phyloP scores from a whole-genome alignment of 2,888 invertebrate genomes.

The Leucophenga montana region DNA sequence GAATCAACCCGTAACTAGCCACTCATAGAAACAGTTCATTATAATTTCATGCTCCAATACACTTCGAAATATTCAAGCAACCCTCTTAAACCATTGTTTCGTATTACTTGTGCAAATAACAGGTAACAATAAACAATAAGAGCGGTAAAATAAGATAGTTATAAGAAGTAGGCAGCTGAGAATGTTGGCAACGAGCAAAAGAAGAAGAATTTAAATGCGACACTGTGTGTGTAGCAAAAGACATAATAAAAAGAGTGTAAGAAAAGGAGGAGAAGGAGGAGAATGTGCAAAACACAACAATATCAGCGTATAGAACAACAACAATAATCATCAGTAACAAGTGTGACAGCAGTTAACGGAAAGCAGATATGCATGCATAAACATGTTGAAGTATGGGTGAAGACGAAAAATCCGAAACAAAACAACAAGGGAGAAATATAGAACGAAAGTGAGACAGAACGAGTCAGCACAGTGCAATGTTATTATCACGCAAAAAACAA shows the following conservation, averaged over 20 bases:
- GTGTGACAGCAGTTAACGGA: slow-evolving; percentile 65
- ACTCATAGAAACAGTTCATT: no score
- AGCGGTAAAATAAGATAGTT: slow-evolving; percentile 39
- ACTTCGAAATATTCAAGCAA: no score
- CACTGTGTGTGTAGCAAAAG: neutral
- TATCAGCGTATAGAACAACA: slow-evolving; percentile 18
- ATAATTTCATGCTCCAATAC: no score
- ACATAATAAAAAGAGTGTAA: neutral
- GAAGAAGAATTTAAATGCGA: slow-evolving; percentile 31
- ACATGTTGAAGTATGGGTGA: neutral
- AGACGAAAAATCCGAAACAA: neutral
- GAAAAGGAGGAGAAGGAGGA: slow-evolving; percentile 2
- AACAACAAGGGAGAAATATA: neutral
- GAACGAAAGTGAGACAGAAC: neutral
- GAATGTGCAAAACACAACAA: slow-evolving; percentile 46
- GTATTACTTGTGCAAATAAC: slow-evolving; percentile 10
- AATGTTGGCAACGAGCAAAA: slow-evolving; percentile 20
- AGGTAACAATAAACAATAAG: slow-evolving; percentile 50
- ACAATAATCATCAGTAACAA: slow-evolving; percentile 64
- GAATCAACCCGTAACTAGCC: no score
- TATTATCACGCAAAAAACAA: neutral
- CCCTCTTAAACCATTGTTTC: neutral
- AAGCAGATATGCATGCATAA: slow-evolving; percentile 53
- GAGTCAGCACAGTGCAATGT: neutral
- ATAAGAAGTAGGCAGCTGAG: slow-evolving; percentile 33